Conservation (phyloP, 2,888 invertebrate species). For the Drosophila leonis region DNA sequence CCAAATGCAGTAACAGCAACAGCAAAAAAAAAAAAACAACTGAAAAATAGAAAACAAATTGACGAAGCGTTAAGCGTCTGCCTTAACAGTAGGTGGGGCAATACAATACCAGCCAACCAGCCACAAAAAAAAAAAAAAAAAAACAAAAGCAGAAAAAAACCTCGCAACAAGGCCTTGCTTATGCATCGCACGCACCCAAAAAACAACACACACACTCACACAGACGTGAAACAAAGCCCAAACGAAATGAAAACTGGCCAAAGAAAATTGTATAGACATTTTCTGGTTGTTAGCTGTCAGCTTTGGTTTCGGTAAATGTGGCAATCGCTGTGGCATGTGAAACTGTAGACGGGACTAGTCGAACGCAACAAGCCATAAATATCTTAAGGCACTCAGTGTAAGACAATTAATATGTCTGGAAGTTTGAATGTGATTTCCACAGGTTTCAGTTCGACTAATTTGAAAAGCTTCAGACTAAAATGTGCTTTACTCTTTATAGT, state of each 20-base stretch:
- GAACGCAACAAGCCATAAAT: conserved; percentile 12
- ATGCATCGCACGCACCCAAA: conserved; percentile 72
- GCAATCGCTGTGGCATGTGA: conserved; percentile 42
- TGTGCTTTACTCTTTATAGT: not conserved
- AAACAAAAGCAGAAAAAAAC: not conserved
- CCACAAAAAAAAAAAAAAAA: conserved; percentile 40
- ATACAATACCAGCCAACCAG: conserved; percentile 47
- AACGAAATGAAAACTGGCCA: conserved; percentile 47
- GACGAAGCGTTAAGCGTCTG: conserved; percentile 77
- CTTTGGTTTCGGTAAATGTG: conserved; percentile 43
- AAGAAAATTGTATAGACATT: conserved; percentile 68
- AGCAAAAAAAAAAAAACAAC: conserved; percentile 8
- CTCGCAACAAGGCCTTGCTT: conserved; percentile 47
- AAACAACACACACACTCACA: conserved; percentile 18
- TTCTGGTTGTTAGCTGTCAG: conserved; percentile 59
- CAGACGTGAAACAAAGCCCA: conserved; percentile 12
- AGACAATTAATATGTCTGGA: not conserved
- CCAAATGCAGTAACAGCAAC: conserved; percentile 42
- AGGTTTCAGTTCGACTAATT: not conserved
- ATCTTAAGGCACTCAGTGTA: not conserved
- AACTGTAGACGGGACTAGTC: conserved; percentile 4
- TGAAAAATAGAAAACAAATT: conserved; percentile 58
- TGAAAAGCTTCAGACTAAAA: not conserved
- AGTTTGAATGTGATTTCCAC: not conserved
- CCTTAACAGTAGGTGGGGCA: conserved; percentile 56